A percentile compares a stretch with the other conserved stretches of the same genome.
These are phyloP conservation scores for Nesometra sesokonis DNA, from an alignment of 35 echinoderm and acorn worm genomes.

Conservation along the genomic window DNA sequence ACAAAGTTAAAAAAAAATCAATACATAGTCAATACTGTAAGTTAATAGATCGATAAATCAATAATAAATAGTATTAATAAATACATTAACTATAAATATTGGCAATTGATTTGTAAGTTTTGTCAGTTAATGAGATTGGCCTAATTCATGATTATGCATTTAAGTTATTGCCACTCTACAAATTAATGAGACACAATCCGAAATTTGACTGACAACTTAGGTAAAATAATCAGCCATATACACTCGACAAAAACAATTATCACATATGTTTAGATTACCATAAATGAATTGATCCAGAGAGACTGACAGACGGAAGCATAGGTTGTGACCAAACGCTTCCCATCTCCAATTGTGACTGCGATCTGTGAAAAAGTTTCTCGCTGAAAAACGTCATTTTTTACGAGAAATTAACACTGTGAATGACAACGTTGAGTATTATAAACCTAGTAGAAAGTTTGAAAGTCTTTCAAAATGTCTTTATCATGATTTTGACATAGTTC, in stretches of 20 bases:
- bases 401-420: neutral
- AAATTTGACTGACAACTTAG: neutral
- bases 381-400: neutral
- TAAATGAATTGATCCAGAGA: neutral
- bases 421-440: neutral
- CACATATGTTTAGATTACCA: neutral
- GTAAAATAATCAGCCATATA: neutral
- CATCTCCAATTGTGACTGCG: neutral
- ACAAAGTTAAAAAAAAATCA: too few species aligned
- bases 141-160: neutral
- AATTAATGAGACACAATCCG: neutral
- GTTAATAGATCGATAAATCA: too few species aligned
- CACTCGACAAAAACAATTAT: neutral
- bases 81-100: too few species aligned
- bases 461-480: neutral
- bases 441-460: neutral
- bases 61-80: too few species aligned
- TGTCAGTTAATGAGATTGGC: neutral
- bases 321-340: neutral
- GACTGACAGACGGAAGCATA: neutral
- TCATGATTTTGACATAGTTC: neutral
- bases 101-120: neutral
- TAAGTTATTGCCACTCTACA: neutral
- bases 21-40: too few species aligned
- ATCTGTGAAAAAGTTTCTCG: neutral